Evolutionary conservation across 2,888 invertebrate species (phyloP).

Genomic region (Volucella inanis): DNA sequence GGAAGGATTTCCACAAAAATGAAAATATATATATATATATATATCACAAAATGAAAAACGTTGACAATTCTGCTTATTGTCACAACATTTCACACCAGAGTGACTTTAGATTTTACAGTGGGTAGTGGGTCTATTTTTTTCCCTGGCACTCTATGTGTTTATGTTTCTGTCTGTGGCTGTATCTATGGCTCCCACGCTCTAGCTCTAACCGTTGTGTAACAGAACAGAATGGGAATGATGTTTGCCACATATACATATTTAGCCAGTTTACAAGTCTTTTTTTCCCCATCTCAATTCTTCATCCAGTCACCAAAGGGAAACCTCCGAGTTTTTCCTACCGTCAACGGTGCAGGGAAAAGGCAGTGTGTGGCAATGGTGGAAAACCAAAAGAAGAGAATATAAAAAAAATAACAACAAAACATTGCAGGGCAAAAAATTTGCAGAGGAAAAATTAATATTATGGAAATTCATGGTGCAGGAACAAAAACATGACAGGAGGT

Average conservation of each 20-base stretch:
- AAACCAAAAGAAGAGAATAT: no score
- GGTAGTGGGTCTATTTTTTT: constrained; percentile 26
- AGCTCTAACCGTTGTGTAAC: constrained; percentile 51
- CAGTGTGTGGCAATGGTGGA: constrained; percentile 15
- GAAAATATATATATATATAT: no score
- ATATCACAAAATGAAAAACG: constrained; percentile 65
- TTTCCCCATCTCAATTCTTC: constrained; percentile 26
- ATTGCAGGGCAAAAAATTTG: constrained; percentile 13
- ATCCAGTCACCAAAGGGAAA: constrained; percentile 39
- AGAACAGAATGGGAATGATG: constrained; percentile 25
- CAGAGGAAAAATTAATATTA: constrained; percentile 68
- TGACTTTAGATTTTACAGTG: constrained; percentile 67
- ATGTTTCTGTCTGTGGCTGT: no score
- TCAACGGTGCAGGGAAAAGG: constrained; percentile 12
- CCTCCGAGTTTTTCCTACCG: constrained; percentile 18
- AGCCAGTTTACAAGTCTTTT: constrained; percentile 22
- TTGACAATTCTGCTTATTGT: constrained; percentile 75
- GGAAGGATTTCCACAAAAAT: neutral
- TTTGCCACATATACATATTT: constrained; percentile 33
- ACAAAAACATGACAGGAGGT: constrained; percentile 73
- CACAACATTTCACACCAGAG: constrained; percentile 74
- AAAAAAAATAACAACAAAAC: constrained; percentile 4
- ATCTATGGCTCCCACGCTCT: constrained; percentile 38
- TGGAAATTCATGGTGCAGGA: constrained; percentile 67
- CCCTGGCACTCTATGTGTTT: neutral